Evolutionary conservation across 1,140 invertebrate species (phyloP).

Genomic region (Drosophila cardini): DNA sequence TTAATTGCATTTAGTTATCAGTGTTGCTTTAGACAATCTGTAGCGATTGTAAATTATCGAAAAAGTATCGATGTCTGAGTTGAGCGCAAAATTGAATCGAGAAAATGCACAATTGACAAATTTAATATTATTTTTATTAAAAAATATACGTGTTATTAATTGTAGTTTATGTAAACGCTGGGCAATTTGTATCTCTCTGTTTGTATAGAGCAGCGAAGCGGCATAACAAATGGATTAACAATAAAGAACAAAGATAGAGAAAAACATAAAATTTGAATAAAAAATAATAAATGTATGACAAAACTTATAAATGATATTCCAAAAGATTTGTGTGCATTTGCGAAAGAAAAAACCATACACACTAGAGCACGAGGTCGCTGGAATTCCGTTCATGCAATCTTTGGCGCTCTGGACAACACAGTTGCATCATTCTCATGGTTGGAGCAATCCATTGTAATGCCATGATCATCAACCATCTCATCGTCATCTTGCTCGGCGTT

Average conservation of each 20-base stretch:
- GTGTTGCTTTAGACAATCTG: no score
- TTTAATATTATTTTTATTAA: constrained; percentile 55
- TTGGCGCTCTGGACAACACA: constrained; percentile 45
- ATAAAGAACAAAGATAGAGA: constrained; percentile 62
- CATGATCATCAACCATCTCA: constrained; percentile 60
- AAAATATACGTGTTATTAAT: constrained; percentile 73
- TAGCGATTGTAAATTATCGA: constrained; percentile 25
- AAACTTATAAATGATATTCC: constrained; percentile 22
- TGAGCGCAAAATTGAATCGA: not conserved
- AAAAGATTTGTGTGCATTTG: constrained; percentile 20
- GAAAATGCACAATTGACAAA: constrained; percentile 1
- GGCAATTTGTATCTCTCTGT: constrained; percentile 48
- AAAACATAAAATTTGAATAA: constrained; percentile 68
- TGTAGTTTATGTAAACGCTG: constrained; percentile 65
- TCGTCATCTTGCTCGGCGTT: constrained; percentile 71
- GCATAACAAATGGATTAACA: constrained; percentile 68
- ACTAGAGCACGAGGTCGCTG: constrained; percentile 36
- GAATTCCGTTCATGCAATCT: constrained; percentile 44
- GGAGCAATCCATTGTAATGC: constrained; percentile 47
- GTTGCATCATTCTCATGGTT: constrained; percentile 51
- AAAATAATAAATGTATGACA: constrained; percentile 31
- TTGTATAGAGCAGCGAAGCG: constrained; percentile 41
- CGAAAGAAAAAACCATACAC: constrained; percentile 24
- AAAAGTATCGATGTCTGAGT: constrained; percentile 13
- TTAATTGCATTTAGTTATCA: no score